Conservation (phyloP, 2,888 invertebrate genomes). For the Metacarcinus magister region DNA sequence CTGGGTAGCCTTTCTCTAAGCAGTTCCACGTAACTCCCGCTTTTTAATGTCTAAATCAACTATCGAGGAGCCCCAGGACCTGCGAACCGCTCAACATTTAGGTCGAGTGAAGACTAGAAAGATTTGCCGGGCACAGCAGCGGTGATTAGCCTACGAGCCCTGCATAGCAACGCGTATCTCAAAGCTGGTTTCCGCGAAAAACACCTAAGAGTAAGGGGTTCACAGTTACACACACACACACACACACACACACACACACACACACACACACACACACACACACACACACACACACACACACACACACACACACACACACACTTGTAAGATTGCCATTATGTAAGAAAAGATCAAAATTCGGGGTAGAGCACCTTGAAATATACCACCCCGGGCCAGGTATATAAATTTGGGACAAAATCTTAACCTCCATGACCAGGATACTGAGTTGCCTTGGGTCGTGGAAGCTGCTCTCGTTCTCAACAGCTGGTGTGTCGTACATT, state of each 20-base stretch:
- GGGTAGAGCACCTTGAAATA: too few species aligned
- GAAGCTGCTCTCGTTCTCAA: neutral
- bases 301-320: conserved; percentile 26
- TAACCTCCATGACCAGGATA: too few species aligned
- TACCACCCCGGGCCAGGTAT: too few species aligned
- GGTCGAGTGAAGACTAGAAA: neutral
- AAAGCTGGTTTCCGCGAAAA: neutral
- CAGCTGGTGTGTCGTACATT: neutral
- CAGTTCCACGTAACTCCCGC: neutral
- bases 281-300: conserved; percentile 26
- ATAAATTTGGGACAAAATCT: too few species aligned
- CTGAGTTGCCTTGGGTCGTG: neutral
- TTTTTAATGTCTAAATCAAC: neutral
- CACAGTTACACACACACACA: neutral
- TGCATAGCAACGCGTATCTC: neutral
- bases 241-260: conserved; percentile 14
- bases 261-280: conserved; percentile 26
- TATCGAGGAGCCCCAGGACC: neutral
- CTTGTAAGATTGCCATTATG: neutral
- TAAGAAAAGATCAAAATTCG: too few species aligned
- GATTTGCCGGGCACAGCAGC: neutral
- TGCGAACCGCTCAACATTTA: neutral
- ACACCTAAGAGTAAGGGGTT: neutral
- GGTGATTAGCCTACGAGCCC: neutral
- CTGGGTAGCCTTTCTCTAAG: neutral